Conservation (phyloP, 2,797 vertebrate genomes). For the Tangara arthus region DNA sequence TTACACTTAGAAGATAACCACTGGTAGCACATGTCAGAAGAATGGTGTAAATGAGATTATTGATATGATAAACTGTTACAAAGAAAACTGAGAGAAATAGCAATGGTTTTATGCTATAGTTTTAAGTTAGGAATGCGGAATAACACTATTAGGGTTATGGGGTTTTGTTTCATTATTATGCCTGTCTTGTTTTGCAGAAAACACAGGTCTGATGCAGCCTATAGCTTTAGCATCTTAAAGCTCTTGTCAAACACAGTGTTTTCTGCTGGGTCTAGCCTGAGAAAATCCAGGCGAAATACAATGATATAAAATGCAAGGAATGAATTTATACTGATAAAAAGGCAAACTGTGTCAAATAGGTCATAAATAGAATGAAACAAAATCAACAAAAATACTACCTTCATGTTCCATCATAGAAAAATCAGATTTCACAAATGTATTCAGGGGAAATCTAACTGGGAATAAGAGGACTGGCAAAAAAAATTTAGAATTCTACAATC, state of each 20-base stretch:
- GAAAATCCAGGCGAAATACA: background rate
- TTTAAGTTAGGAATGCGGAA: background rate
- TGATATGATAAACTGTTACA: constrained; percentile 3
- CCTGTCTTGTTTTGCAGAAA: background rate
- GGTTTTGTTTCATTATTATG: background rate
- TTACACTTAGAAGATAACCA: constrained; percentile 47
- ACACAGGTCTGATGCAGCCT: background rate
- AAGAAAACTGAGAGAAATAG: background rate
- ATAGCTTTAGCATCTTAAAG: background rate
- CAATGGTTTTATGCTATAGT: background rate
- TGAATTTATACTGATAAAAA: background rate
- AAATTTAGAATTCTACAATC: background rate
- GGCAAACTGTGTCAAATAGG: background rate
- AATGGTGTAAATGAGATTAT: constrained; percentile 41
- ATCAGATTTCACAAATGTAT: background rate
- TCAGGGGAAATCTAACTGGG: background rate
- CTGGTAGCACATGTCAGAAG: constrained; percentile 40
- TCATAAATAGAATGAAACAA: background rate
- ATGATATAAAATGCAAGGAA: background rate
- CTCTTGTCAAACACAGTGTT: background rate
- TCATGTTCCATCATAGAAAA: background rate
- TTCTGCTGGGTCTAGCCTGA: background rate
- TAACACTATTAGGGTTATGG: background rate
- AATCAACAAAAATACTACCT: background rate
- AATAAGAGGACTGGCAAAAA: background rate